Base-by-base conservation (phyloP, 2,888 invertebrate species). In the Sussaba pulchella region DNA sequence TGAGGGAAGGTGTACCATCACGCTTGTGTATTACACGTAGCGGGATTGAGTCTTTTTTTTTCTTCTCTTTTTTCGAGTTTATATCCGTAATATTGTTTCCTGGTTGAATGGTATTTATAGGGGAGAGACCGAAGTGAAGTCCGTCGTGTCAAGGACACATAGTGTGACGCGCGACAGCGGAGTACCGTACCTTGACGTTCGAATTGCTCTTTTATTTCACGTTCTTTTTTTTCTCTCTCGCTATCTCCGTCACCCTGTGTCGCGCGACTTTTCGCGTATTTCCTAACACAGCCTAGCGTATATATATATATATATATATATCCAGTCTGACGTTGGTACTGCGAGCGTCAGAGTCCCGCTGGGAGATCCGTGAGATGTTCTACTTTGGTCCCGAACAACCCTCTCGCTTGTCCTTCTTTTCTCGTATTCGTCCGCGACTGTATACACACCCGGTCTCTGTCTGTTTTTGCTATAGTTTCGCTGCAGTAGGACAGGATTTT, bases 351-450 rank as follows among this genome's bases (percentile, higher is more conserved):
- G 36, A 64, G 41, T 69, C 71, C 80, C 75, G n/a, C 63, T 67
- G 80, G 77, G 80, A 73, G 26, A 52, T 63, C 69, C 31, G 61
- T 67, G 50, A 54, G n/a, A n/a, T 50, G 80, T 69, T 50, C 57
- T 64, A 63, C 64, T 81, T 72, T 73, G 64, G 36, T 54, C 57
- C 45, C 52, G 26, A 41, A 59, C 52, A 36, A 47, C 24, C 31
- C 19, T 41, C 61, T 41, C 17, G 17, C 14, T 57, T 41, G 17
- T 45, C 45, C 19, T 26, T 61, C 14, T 39, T 17, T 26, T 9
- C 43, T 52, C n/a, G n/a, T 19, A 36, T 52, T 61, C 9, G 54
- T 52, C 9, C 36, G 24, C 10, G 21, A 36, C 47, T 39, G 24
- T 64, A 21, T 14, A 26, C 36, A 41, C 63, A 31, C 0, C 17